Evolutionary conservation across 2,113 vertebrate genomes (phyloP).

Genomic region (Eleginops maclovinus): DNA sequence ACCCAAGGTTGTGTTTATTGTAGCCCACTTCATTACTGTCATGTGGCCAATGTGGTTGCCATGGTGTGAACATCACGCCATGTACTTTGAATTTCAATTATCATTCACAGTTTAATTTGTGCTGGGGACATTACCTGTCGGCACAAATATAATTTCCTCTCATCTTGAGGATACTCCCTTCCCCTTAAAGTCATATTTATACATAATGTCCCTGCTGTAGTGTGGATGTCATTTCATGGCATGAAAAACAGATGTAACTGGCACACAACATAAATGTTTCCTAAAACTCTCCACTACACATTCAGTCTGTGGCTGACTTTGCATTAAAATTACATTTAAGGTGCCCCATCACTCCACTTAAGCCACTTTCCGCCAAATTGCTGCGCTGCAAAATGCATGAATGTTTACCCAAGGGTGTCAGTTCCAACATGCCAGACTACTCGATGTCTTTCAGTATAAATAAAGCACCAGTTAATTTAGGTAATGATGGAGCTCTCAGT

Average conservation of each 20-base stretch:
- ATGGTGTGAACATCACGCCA: constrained; percentile 70
- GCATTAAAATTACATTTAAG: constrained; percentile 11
- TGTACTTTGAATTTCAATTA: constrained; percentile 79
- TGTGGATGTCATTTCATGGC: constrained; percentile 1
- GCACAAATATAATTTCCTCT: constrained; percentile 48
- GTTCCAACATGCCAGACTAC: not conserved
- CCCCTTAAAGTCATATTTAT: constrained; percentile 37
- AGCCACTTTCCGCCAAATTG: constrained; percentile 14
- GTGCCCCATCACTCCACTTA: not conserved
- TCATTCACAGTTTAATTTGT: constrained; percentile 51
- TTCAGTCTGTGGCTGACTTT: constrained; percentile 6
- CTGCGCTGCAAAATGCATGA: constrained; percentile 20
- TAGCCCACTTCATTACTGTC: constrained; percentile 73
- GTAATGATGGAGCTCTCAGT: constrained; percentile 43
- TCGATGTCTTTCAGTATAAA: constrained; percentile 10
- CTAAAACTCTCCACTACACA: not conserved
- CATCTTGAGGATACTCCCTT: constrained; percentile 29
- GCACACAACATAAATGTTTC: not conserved
- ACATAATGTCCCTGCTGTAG: constrained; percentile 12
- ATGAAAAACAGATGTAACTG: not conserved
- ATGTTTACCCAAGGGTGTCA: constrained; percentile 8
- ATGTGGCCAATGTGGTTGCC: constrained; percentile 71
- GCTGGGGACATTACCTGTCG: constrained; percentile 32
- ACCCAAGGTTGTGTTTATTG: constrained; percentile 77
- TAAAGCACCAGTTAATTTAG: constrained; percentile 47